A percentile compares a stretch with the other conserved stretches of the same genome.
These are phyloP conservation scores for Typhlichthys subterraneus DNA, from an alignment of 2,797 vertebrate genomes.

Conservation along the genomic window DNA sequence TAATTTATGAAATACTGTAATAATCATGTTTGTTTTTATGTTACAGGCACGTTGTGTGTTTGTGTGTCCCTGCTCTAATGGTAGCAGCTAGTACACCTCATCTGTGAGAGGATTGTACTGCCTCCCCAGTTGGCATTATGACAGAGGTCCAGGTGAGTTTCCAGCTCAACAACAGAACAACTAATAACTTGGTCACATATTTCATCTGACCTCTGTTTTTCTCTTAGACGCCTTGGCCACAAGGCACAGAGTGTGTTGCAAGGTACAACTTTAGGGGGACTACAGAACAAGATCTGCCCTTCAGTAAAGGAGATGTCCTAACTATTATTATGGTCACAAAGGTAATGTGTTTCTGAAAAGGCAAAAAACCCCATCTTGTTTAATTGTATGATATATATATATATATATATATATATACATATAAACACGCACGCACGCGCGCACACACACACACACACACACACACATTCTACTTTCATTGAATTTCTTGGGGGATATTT, in stretches of 20 bases:
- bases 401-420: rapidly evolving
- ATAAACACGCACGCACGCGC: no score
- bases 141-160: constrained; percentile 70
- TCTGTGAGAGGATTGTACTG: constrained; percentile 66
- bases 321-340: constrained; percentile 94
- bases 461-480: background rate
- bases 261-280: constrained; percentile 95
- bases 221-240: constrained; percentile 83
- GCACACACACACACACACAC: background rate
- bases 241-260: constrained; percentile 96
- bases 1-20: background rate
- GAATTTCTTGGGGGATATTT: constrained; percentile 10
- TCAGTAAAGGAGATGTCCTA: constrained; percentile 94
- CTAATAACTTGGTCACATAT: background rate
- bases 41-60: constrained; percentile 19
- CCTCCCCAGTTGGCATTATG: constrained; percentile 60
- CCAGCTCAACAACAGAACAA: background rate
- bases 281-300: constrained; percentile 92
- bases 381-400: background rate
- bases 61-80: constrained; percentile 71
- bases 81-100: constrained; percentile 58
- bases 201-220: background rate
- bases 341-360: constrained; percentile 67
- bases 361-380: background rate
- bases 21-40: background rate